These are phyloP conservation scores for Tinamus guttatus DNA, from an alignment of 2,113 vertebrate genomes.

Conservation along the genomic window DNA sequence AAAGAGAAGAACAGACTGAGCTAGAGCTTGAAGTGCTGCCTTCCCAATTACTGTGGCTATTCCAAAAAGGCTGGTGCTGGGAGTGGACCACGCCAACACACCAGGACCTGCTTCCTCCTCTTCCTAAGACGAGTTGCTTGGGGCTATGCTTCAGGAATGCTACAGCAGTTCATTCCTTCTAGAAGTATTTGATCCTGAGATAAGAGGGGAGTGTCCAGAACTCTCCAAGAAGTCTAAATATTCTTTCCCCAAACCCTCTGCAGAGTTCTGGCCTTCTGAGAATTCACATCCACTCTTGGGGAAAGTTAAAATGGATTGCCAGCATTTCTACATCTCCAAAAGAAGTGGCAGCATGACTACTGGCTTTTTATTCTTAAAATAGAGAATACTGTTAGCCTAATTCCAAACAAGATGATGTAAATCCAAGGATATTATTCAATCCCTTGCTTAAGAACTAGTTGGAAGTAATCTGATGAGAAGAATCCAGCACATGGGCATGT, in stretches of 20 bases:
- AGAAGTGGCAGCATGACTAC: background rate
- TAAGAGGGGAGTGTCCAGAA: constrained; percentile 12
- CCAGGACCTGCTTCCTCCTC: background rate
- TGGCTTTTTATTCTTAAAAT: background rate
- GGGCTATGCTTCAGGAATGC: background rate
- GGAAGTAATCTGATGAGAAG: background rate
- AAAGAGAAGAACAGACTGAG: background rate
- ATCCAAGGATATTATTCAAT: background rate
- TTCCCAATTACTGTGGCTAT: background rate
- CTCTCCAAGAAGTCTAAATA: background rate
- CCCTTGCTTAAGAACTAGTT: background rate
- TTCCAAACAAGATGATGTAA: background rate
- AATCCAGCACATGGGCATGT: background rate
- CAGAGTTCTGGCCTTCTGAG: background rate
- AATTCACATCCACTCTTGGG: background rate
- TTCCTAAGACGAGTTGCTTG: background rate
- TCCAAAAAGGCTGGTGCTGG: background rate
- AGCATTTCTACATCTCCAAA: background rate
- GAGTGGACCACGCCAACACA: background rate
- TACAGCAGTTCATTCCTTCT: background rate
- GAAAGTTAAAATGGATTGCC: background rate
- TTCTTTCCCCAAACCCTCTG: background rate
- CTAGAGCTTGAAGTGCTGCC: fast-evolving
- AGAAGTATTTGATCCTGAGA: background rate
- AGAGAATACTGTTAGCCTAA: background rate